Conservation (phyloP, 1,140 invertebrate genomes). For the Lasioglossum albipes region DNA sequence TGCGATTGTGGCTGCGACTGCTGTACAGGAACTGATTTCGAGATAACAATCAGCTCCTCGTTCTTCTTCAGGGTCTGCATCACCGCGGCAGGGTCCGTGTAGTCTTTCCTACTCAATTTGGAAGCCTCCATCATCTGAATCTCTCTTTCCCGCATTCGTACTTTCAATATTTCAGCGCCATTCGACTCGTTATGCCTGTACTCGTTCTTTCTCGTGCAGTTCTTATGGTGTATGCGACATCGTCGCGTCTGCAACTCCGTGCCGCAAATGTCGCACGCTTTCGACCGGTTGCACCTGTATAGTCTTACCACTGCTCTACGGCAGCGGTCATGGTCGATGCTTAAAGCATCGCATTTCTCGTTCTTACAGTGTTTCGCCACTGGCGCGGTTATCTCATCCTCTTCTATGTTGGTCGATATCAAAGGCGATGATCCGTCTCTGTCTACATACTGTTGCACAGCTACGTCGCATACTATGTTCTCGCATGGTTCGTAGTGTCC, state of each 20-base stretch:
- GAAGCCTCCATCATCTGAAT: conserved; percentile 69
- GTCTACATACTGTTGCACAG: conserved; percentile 71
- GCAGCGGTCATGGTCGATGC: conserved; percentile 75
- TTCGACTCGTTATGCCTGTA: conserved; percentile 71
- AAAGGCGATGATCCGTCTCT: conserved; percentile 65
- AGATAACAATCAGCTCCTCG: conserved; percentile 75
- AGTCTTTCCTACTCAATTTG: conserved; percentile 66
- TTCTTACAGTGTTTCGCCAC: conserved; percentile 72
- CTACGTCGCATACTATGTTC: conserved; percentile 71
- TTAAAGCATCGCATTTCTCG: conserved; percentile 72
- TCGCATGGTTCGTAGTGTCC: conserved; percentile 75
- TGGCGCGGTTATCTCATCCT: conserved; percentile 70
- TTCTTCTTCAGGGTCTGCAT: conserved; percentile 73
- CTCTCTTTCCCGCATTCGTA: conserved; percentile 74
- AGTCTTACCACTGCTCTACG: conserved; percentile 68
- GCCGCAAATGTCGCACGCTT: conserved; percentile 73
- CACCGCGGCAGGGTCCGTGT: conserved; percentile 68
- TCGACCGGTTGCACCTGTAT: conserved; percentile 64
- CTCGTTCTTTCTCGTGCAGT: conserved; percentile 70
- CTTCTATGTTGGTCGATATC: conserved; percentile 69
- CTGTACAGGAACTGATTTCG: conserved; percentile 61
- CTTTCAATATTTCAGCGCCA: conserved; percentile 66
- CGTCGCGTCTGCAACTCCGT: conserved; percentile 65
- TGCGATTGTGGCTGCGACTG: conserved; percentile 59
- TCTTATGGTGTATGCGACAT: conserved; percentile 69